A percentile compares a stretch with the other conserved stretches of the same genome.
These are phyloP conservation scores for Ranitomeya imitator DNA, from an alignment of 2,113 vertebrate genomes.

Conservation along the genomic window DNA sequence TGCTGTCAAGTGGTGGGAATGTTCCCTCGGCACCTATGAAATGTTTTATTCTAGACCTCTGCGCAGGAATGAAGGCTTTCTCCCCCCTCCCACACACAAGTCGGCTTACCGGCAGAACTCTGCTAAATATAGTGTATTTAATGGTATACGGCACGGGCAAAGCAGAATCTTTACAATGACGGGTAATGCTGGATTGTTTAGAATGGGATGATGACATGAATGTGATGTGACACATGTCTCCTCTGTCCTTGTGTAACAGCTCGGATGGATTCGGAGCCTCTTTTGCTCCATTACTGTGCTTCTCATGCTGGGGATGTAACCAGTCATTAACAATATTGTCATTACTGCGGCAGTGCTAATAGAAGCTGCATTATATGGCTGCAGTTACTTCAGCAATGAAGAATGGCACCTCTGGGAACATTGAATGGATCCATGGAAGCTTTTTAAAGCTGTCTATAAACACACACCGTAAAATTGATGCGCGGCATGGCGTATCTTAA, in stretches of 20 bases:
- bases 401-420: background rate
- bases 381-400: background rate
- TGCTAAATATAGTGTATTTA: background rate
- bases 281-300: background rate
- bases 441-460: conserved; percentile 8
- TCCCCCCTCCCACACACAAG: background rate
- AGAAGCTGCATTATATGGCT: background rate
- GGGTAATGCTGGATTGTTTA: background rate
- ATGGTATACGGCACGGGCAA: background rate
- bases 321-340: conserved; percentile 1
- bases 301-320: background rate
- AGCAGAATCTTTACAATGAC: background rate
- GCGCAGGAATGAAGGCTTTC: background rate
- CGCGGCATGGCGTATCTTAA: background rate
- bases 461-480: background rate
- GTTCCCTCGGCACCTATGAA: conserved; percentile 20
- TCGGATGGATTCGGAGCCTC: background rate
- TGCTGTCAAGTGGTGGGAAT: conserved; percentile 26
- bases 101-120: background rate
- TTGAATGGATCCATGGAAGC: background rate
- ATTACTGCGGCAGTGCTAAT: conserved; percentile 1
- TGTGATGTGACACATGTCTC: background rate
- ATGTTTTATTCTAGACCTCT: conserved; percentile 12
- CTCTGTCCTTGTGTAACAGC: background rate
- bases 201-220: background rate